Conservation (phyloP, 2,888 invertebrate species). For the Drosophila fulvimacula region DNA sequence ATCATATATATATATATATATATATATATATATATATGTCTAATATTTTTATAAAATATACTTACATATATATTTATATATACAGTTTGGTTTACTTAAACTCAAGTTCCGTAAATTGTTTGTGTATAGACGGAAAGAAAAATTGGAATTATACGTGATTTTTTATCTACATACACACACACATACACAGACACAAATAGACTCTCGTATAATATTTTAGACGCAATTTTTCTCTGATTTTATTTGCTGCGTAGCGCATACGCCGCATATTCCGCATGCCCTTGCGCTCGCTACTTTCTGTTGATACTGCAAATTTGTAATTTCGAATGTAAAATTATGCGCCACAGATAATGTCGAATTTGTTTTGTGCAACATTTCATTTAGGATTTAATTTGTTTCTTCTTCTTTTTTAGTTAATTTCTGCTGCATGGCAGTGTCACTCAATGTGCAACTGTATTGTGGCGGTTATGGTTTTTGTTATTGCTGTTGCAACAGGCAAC, state of each 20-base stretch:
- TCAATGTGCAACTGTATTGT: not conserved
- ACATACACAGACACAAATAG: conserved; percentile 3
- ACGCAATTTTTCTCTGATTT: conserved; percentile 25
- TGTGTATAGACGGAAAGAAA: conserved; percentile 29
- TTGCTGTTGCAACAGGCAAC: conserved; percentile 2
- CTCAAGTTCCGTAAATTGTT: conserved; percentile 1
- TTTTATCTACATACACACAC: conserved; percentile 20
- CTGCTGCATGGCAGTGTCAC: conserved; percentile 34
- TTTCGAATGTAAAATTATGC: conserved; percentile 61
- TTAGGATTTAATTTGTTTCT: conserved; percentile 22
- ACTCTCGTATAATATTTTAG: not conserved
- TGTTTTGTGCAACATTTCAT: conserved; percentile 36
- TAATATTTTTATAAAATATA: not conserved
- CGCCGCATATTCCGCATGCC: conserved; percentile 28
- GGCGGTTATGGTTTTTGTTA: not conserved
- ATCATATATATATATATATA: not conserved
- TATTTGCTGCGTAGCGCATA: conserved; percentile 46
- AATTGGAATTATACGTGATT: conserved; percentile 57
- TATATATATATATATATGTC: not conserved
- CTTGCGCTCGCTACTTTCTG: not conserved
- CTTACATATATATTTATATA: not conserved
- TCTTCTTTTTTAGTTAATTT: conserved; percentile 28
- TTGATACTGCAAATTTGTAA: conserved; percentile 28
- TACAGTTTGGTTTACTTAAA: conserved; percentile 6
- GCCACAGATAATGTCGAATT: conserved; percentile 56